phyloP scores from a whole-genome alignment of 2,888 invertebrate species.

The Drosophila quinaria region DNA sequence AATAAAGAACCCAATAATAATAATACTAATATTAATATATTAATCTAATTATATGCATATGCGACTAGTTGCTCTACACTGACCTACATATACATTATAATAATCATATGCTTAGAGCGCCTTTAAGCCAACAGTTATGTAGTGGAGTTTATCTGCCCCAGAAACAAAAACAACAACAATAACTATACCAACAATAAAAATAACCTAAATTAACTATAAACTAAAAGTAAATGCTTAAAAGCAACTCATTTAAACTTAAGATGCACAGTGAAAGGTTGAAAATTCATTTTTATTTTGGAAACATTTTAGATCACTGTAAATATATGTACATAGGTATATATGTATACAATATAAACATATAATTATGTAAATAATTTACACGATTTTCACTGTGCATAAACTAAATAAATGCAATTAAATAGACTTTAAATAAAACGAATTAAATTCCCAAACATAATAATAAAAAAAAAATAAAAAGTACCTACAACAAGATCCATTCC shows the following conservation, averaged over 20 bases:
- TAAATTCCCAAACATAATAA: conserved; percentile 19
- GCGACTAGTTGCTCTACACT: conserved; percentile 58
- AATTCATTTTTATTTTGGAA: not conserved
- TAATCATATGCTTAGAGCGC: conserved; percentile 49
- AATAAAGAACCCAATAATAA: not conserved
- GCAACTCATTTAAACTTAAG: conserved; percentile 29
- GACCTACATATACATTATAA: conserved; percentile 20
- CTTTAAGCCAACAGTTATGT: conserved; percentile 49
- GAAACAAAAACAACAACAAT: conserved; percentile 11
- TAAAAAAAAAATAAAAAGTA: not conserved
- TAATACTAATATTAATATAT: not conserved
- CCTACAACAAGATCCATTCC: conserved; percentile 36
- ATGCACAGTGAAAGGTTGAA: conserved; percentile 53
- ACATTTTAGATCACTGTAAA: not conserved
- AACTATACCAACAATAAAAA: conserved; percentile 16
- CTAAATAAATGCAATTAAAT: conserved; percentile 63
- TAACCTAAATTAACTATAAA: conserved; percentile 7
- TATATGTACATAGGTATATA: conserved; percentile 1
- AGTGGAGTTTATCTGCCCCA: conserved; percentile 64
- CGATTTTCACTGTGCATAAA: conserved; percentile 62
- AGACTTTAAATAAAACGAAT: conserved; percentile 50
- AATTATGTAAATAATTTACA: conserved; percentile 6
- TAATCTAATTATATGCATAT: conserved; percentile 37
- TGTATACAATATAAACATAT: not conserved
- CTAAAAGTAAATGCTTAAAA: conserved; percentile 21